Conservation (phyloP, 64 coral and sea anemone genomes). For the Acropora yongei region DNA sequence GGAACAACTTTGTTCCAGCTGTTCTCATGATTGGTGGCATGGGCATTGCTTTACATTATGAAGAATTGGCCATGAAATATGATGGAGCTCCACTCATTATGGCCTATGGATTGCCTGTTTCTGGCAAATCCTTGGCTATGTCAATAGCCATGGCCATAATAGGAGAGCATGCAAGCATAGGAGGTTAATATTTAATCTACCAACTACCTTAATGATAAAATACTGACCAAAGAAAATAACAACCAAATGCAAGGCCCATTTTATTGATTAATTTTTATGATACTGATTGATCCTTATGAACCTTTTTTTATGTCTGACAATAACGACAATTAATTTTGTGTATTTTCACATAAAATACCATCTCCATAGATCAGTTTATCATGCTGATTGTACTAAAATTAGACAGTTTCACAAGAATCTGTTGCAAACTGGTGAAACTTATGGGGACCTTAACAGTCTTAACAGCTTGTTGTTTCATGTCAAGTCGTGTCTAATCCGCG, state of each 20-base stretch:
- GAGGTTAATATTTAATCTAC: background rate
- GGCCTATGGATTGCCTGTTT: slow-evolving; percentile 24
- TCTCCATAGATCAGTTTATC: background rate
- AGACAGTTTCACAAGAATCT: background rate
- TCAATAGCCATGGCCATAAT: background rate
- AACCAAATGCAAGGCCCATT: background rate
- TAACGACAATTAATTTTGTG: background rate
- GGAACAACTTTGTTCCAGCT: slow-evolving; percentile 3
- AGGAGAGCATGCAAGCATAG: background rate
- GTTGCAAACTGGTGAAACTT: background rate
- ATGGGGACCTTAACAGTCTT: background rate
- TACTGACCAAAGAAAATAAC: too few species aligned
- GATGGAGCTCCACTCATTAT: slow-evolving; percentile 23
- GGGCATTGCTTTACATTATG: background rate
- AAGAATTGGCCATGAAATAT: background rate
- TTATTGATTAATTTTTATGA: slow-evolving; percentile 1
- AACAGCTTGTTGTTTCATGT: background rate
- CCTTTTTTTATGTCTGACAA: background rate
- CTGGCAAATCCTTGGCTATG: slow-evolving; percentile 15
- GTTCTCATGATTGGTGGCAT: slow-evolving; percentile 10
- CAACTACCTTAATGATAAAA: too few species aligned
- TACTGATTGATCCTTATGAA: background rate
- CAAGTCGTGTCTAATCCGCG: background rate
- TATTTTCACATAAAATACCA: background rate
- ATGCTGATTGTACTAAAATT: background rate